Percentiles rank a stretch among this genome's conserved stretches.
Evolutionary conservation across 2,113 vertebrate genomes (phyloP).

Genomic region (Pollimyrus isidori): DNA sequence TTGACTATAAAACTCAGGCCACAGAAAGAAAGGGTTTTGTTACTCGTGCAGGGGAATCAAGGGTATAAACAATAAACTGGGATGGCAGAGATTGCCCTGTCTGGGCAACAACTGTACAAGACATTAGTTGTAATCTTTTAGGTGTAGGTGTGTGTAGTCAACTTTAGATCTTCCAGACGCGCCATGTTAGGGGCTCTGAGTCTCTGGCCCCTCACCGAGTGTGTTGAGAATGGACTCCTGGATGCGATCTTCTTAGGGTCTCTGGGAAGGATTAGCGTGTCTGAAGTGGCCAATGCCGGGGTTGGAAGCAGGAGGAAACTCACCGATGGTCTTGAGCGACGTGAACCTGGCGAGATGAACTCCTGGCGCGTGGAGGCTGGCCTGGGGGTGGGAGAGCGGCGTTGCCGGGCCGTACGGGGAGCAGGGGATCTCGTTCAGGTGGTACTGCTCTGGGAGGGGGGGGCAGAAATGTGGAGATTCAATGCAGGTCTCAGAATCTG

Average conservation of each 20-base stretch:
- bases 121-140: neutral
- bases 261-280: no score
- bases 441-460: constrained; percentile 56
- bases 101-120: neutral
- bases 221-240: no score
- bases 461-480: neutral
- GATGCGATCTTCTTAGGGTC: no score
- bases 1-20: neutral
- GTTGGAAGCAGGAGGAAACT: constrained; percentile 24
- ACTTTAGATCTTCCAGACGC: no score
- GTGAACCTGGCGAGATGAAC: constrained; percentile 59
- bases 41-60: neutral
- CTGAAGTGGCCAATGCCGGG: no score
- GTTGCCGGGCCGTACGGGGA: constrained; percentile 39
- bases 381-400: constrained; percentile 53
- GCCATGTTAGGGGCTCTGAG: no score
- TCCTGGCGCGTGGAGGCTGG: constrained; percentile 48
- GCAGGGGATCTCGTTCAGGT: constrained; percentile 53
- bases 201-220: no score
- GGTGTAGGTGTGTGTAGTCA: neutral
- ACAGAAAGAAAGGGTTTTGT: neutral
- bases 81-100: neutral
- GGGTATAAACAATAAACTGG: neutral
- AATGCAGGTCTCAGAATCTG: neutral
- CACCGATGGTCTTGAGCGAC: constrained; percentile 65